phyloP scores from a whole-genome alignment of 2,113 vertebrate genomes.

The Phylloscopus trochilus region DNA sequence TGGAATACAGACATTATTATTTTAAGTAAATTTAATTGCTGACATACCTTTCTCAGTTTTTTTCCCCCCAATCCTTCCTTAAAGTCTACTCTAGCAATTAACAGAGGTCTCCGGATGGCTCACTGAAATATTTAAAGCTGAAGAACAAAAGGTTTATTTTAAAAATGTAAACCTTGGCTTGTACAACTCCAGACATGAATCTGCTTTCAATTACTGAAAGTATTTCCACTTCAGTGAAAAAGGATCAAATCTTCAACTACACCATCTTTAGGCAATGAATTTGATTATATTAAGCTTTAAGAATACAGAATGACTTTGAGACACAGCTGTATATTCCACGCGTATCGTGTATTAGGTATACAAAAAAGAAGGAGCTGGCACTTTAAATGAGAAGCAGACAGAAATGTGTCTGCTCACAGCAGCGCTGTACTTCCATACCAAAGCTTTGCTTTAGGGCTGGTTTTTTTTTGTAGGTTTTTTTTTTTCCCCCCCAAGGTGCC shows the following conservation, averaged over 20 bases:
- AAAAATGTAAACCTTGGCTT: conserved; percentile 77
- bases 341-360: background rate
- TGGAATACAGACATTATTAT: background rate
- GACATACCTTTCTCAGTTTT: conserved; percentile 36
- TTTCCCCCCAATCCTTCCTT: conserved; percentile 2
- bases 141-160: conserved; percentile 82
- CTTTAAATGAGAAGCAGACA: conserved; percentile 4
- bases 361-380: background rate
- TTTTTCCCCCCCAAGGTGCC: background rate
- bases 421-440: background rate
- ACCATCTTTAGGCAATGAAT: conserved; percentile 74
- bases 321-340: conserved; percentile 17
- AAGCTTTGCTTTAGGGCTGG: background rate
- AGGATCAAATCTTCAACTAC: conserved; percentile 78
- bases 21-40: conserved; percentile 24
- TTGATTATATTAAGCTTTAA: conserved; percentile 64
- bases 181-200: conserved; percentile 77
- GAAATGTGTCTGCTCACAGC: background rate
- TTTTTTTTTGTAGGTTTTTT: background rate
- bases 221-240: conserved; percentile 78
- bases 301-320: conserved; percentile 59
- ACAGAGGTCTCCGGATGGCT: conserved; percentile 57
- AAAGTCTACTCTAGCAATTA: conserved; percentile 69
- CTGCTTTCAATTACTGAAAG: conserved; percentile 80
- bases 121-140: conserved; percentile 66